Evolutionary conservation across 2,797 vertebrate genomes (phyloP).

Genomic region (Dicrostonyx torquatus): DNA sequence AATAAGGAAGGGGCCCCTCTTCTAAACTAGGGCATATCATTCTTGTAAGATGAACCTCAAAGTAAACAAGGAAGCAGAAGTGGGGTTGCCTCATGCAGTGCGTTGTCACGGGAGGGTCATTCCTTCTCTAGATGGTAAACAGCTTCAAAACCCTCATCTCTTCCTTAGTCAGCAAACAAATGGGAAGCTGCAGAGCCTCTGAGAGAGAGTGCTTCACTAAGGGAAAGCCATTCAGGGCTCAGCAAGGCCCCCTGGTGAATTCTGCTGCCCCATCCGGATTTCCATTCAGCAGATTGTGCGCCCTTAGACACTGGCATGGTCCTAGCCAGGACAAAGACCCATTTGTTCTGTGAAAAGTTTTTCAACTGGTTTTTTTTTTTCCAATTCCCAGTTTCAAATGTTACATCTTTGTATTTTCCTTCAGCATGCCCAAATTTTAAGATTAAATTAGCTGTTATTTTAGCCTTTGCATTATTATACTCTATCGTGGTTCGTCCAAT

Average conservation of each 20-base stretch:
- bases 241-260: conserved; percentile 29
- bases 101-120: background rate
- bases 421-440: background rate
- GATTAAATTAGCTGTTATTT: background rate
- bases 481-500: background rate
- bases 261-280: background rate
- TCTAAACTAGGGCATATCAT: background rate
- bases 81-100: background rate
- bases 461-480: background rate
- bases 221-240: conserved; percentile 32
- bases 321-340: background rate
- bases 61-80: conserved; percentile 35
- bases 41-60: background rate
- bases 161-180: background rate
- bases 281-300: background rate
- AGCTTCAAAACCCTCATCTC: background rate
- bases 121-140: background rate
- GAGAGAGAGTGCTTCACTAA: background rate
- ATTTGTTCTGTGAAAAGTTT: background rate
- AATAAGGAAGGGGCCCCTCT: conserved; percentile 31
- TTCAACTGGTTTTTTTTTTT: background rate
- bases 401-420: background rate
- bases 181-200: background rate
- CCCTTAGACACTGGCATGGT: background rate
- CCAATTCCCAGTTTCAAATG: background rate